Base-by-base conservation (phyloP, 1,140 invertebrate species). In the Dufourea novaeangliae region DNA sequence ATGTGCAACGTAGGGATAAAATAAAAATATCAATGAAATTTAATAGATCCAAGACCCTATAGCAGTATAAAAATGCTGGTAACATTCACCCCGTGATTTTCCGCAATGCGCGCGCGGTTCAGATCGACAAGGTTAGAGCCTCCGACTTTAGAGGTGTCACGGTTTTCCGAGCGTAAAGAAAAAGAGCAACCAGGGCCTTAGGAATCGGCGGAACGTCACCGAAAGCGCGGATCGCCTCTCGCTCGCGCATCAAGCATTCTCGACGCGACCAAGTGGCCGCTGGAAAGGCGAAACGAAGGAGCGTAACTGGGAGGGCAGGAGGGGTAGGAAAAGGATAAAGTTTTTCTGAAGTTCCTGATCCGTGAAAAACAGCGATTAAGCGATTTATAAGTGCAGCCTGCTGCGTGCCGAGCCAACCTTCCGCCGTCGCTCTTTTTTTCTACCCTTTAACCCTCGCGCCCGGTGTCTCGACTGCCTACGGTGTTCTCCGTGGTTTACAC, bases 311-410 rank as follows among this genome's bases (percentile, higher is more conserved):
- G 39, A 62, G 69, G 39, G 57, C 62, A 70, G 62, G 46, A 59
- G n/a, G n/a, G n/a, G n/a, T n/a, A n/a, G n/a, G n/a, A n/a, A n/a
- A 80, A 69, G 59, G 54, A 17, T 12, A 63, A 79, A 79, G 76
- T 87, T 90, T 89, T 88, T 83, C 76, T 83, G 78, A 84, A 85
- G 61, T 88, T 77, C 63, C 70, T 81, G 88, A 91, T 88, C 88
- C 89, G 83, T 90, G 78, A 89, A 90, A 87, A 85, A 74, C 87
- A 83, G 84, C 85, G 89, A 90, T 91, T 90, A 89, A 90, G 85
- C 86, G 82, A 87, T 88, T 89, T 83, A 85, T 79, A 84, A 88
- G 86, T 70, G 66, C 76, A 73, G 56, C 41, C 63, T 64, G 27
- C 67, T 61, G 56, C 67, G 44, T 56, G 41, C 54, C 59, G n/a